Conservation (phyloP, 1,140 invertebrate species). For the Phortica variegata region DNA sequence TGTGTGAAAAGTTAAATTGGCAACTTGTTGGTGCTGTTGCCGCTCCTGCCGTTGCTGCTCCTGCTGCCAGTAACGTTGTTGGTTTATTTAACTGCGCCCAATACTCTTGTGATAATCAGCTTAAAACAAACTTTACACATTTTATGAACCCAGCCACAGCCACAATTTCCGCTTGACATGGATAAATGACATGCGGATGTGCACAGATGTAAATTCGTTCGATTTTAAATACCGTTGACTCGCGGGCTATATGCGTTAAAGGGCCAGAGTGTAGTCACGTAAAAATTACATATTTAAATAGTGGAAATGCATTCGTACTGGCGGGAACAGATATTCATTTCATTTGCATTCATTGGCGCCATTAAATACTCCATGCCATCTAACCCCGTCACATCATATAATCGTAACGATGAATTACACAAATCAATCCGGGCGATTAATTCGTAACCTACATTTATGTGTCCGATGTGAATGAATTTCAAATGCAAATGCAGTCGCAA, state of each 20-base stretch:
- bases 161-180: slow-evolving; percentile 34
- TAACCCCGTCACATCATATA: too few relatives aligned
- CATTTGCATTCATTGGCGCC: slow-evolving; percentile 8
- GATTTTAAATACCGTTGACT: slow-evolving; percentile 30
- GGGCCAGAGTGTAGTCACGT: too few relatives aligned
- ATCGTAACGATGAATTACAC: slow-evolving; percentile 17
- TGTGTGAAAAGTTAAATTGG: slow-evolving; percentile 18
- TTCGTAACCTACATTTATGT: slow-evolving; percentile 7
- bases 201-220: slow-evolving; percentile 22
- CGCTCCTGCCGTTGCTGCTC: background rate
- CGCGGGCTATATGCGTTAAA: too few relatives aligned
- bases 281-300: slow-evolving; percentile 30
- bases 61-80: slow-evolving; percentile 19
- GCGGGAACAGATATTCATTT: background rate
- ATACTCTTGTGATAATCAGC: slow-evolving; percentile 27
- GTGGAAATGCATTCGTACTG: background rate
- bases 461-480: slow-evolving; percentile 28
- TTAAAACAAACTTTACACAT: slow-evolving; percentile 28
- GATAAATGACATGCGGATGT: slow-evolving; percentile 23
- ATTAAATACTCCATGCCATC: too few relatives aligned
- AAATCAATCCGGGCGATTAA: slow-evolving; percentile 17
- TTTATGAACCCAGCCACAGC: slow-evolving; percentile 23
- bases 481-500: slow-evolving; percentile 8
- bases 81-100: background rate
- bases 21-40: slow-evolving; percentile 22